These are phyloP conservation scores for Phaethornis superciliosus DNA, from an alignment of 2,113 vertebrate species.

Conservation along the genomic window DNA sequence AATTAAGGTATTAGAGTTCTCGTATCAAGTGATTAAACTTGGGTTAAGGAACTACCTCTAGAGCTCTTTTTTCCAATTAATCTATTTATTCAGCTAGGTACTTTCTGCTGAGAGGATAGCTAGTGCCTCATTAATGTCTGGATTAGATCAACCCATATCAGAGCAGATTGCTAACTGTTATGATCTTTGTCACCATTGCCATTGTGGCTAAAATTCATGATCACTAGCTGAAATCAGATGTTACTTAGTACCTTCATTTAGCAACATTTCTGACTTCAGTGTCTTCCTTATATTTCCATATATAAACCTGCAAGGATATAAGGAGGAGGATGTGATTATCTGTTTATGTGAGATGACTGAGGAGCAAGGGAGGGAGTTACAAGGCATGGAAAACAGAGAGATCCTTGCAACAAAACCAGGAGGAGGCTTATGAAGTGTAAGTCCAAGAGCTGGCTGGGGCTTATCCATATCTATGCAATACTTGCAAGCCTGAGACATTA, in stretches of 20 bases:
- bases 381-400: not conserved
- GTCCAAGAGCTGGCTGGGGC: slow-evolving; percentile 11
- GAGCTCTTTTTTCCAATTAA: not conserved
- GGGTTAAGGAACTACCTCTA: not conserved
- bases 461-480: not conserved
- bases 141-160: not conserved
- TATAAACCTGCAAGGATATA: not conserved
- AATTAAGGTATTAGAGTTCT: not conserved
- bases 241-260: not conserved
- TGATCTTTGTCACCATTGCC: not conserved
- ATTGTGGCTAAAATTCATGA: not conserved
- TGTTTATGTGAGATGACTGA: not conserved
- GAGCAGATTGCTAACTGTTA: not conserved
- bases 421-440: not conserved
- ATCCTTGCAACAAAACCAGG: not conserved
- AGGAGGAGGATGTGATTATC: not conserved
- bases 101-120: not conserved
- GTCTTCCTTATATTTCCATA: not conserved
- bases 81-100: not conserved
- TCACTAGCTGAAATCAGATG: not conserved
- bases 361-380: not conserved
- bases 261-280: not conserved
- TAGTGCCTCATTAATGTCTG: not conserved
- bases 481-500: slow-evolving; percentile 45
- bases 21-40: not conserved